Evolutionary conservation across 2,888 invertebrate genomes (phyloP).

Genomic region (Aleiodes alternator): DNA sequence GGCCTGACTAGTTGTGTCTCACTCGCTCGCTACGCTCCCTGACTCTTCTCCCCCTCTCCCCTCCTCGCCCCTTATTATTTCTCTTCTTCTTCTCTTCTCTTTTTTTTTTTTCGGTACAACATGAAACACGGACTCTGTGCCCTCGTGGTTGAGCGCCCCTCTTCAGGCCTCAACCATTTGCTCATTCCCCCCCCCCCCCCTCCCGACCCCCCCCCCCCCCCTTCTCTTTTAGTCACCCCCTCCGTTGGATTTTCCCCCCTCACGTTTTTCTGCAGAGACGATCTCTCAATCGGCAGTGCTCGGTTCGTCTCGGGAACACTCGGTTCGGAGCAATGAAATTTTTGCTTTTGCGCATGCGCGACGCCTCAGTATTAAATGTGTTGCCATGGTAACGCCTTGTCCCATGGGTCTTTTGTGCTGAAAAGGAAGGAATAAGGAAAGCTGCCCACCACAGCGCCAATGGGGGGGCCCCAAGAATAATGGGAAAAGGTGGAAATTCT

Average conservation of each 20-base stretch:
- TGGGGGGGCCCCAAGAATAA: not conserved
- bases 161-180: not conserved
- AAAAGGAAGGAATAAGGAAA: not conserved
- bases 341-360: not conserved
- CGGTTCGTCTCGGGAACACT: not conserved
- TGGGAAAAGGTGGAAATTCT: not conserved
- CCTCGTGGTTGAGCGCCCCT: conserved; percentile 20
- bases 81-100: not conserved
- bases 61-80: conserved; percentile 2
- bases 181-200: not conserved
- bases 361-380: not conserved
- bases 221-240: not conserved
- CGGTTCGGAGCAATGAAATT: not conserved
- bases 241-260: too few relatives aligned
- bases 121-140: conserved; percentile 1
- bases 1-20: conserved; percentile 13
- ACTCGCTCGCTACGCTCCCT: conserved; percentile 44
- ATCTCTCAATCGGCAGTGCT: not conserved
- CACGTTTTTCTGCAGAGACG: not conserved
- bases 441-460: not conserved
- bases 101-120: not conserved
- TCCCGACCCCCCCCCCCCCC: not conserved
- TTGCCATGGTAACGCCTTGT: not conserved
- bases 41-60: conserved; percentile 24
- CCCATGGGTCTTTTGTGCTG: not conserved